Conservation (phyloP, 2,888 invertebrate species). For the Ophioninae sp. region DNA sequence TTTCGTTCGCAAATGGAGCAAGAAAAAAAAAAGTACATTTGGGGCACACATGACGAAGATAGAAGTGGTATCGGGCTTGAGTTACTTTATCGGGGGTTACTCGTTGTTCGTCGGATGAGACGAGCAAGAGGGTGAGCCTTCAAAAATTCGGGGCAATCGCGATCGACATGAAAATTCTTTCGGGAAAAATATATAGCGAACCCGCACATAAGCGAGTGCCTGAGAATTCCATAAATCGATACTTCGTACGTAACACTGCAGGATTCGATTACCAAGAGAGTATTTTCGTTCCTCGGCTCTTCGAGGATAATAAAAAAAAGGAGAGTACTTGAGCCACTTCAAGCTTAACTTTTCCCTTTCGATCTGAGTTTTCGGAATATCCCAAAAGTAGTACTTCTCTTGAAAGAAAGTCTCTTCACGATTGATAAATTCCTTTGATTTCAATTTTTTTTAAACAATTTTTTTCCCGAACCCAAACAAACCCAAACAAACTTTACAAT, state of each 20-base stretch:
- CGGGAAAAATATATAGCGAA: not conserved
- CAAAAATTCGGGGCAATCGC: slow-evolving; percentile 28
- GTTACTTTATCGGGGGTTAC: slow-evolving; percentile 2
- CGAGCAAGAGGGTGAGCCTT: not conserved
- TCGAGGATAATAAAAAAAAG: not conserved
- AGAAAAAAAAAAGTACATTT: not conserved
- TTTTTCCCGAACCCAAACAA: too few relatives aligned
- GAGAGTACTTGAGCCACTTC: not conserved
- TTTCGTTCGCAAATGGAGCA: not conserved
- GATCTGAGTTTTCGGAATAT: not conserved
- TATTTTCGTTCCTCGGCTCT: slow-evolving; percentile 21
- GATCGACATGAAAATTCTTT: slow-evolving; percentile 15
- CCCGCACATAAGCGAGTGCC: slow-evolving; percentile 3
- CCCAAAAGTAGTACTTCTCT: slow-evolving; percentile 5
- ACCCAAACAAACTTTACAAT: too few relatives aligned
- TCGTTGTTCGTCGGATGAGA: not conserved
- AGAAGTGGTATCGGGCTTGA: not conserved
- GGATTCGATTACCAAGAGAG: slow-evolving; percentile 32
- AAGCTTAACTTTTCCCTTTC: not conserved
- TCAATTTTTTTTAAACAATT: not conserved
- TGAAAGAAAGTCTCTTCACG: not conserved
- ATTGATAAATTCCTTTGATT: slow-evolving; percentile 16
- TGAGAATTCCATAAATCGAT: slow-evolving; percentile 35
- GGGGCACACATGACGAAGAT: slow-evolving; percentile 14
- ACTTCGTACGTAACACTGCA: slow-evolving; percentile 22